A percentile compares a stretch with the other conserved stretches of the same genome.
phyloP scores from a whole-genome alignment of 2,888 invertebrate genomes.

The Cryptocephalus primarius region DNA sequence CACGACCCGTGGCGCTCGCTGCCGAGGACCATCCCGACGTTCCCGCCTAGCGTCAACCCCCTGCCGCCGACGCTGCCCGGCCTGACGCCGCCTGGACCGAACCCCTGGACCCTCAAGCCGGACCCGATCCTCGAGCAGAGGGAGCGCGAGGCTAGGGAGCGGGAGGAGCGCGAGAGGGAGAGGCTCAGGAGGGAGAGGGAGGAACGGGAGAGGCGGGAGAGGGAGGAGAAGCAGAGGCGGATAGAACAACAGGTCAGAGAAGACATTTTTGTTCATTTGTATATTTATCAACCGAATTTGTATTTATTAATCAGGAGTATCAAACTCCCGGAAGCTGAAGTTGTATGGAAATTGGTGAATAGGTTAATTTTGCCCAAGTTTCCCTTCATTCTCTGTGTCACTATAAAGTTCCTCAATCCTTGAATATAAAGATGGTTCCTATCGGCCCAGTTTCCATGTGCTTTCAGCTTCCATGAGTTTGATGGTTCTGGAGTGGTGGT shows the following conservation, averaged over 20 bases:
- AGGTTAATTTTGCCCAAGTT: too few relatives aligned
- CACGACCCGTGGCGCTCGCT: constrained; percentile 64
- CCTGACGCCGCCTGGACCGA: constrained; percentile 31
- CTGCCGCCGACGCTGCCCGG: constrained; percentile 38
- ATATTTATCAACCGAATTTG: too few relatives aligned
- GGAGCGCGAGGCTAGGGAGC: constrained; percentile 51
- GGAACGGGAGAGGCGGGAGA: constrained; percentile 48
- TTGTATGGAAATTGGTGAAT: too few relatives aligned
- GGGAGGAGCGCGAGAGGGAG: constrained; percentile 47
- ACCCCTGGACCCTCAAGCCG: constrained; percentile 55
- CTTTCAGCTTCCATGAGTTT: too few relatives aligned
- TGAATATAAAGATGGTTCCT: too few relatives aligned
- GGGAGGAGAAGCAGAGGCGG: constrained; percentile 39
- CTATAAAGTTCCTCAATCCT: too few relatives aligned
- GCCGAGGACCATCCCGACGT: constrained; percentile 45
- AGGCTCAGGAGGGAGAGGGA: constrained; percentile 45
- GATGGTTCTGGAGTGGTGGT: too few relatives aligned
- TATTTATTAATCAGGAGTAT: too few relatives aligned
- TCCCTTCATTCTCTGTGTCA: too few relatives aligned
- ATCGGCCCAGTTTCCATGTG: too few relatives aligned
- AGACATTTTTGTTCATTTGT: neutral
- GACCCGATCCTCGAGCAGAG: constrained; percentile 46
- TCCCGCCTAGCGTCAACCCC: constrained; percentile 37
- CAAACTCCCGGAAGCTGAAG: too few relatives aligned
- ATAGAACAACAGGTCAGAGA: constrained; percentile 39